phyloP scores from a whole-genome alignment of 1,140 invertebrate genomes.

The Sinella curviseta region DNA sequence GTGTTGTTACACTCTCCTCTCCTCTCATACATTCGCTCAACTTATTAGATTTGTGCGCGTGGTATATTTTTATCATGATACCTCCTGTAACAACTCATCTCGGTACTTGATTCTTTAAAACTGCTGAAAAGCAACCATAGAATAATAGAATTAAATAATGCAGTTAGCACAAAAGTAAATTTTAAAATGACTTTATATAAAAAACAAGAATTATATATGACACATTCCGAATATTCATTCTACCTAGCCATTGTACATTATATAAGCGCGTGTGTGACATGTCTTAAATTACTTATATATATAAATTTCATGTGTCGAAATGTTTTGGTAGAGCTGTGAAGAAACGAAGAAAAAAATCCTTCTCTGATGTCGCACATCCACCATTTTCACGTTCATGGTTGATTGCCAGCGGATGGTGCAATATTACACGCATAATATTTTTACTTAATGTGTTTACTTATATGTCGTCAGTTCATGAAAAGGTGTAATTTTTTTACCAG shows the following conservation, averaged over 20 bases:
- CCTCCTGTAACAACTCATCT: background rate
- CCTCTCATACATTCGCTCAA: too few relatives aligned
- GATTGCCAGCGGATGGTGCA: constrained; percentile 23
- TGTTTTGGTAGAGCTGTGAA: background rate
- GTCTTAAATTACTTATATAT: too few relatives aligned
- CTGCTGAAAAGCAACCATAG: background rate
- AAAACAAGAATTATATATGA: background rate
- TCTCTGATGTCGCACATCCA: constrained; percentile 12
- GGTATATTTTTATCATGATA: background rate
- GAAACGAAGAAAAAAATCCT: background rate
- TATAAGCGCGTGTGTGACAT: background rate
- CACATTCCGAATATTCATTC: background rate
- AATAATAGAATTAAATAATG: background rate
- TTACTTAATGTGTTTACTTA: too few relatives aligned
- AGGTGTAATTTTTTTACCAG: background rate
- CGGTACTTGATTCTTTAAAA: background rate
- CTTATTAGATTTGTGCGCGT: background rate
- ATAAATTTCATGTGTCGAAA: too few relatives aligned
- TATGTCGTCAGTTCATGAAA: constrained; percentile 3
- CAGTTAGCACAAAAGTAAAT: background rate
- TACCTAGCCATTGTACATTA: background rate
- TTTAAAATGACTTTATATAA: background rate
- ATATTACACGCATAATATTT: constrained; percentile 8
- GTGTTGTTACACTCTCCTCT: too few relatives aligned
- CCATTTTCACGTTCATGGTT: constrained; percentile 17